Evolutionary conservation across 2,113 vertebrate genomes (phyloP), one percentile per base, ranked within the genome.

Genomic region (Diphyllodes magnificus): DNA sequence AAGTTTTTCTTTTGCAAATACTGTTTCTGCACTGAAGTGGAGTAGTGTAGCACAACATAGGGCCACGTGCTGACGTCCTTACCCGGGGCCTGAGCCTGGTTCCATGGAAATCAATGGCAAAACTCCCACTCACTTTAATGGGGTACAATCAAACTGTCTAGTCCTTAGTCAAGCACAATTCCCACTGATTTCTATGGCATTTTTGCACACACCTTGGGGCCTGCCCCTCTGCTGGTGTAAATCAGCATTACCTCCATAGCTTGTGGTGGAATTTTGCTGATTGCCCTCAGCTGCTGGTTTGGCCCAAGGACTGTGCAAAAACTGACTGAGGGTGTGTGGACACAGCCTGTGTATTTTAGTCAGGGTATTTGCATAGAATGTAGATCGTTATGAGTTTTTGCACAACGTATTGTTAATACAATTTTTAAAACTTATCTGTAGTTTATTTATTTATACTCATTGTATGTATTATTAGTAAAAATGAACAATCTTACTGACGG

Each of bases 301-400:
- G 85, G 84, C 91, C 91, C 91, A 82, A 82, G 84, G 88, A 87
- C 77, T 79, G 87, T 88, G 91, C 92, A 88, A 96, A 96, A 97
- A 93, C 70, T 18, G 86, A 75, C 86, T 65, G 93, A 93, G 92
- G 92, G 88, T 96, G 69, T 84, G 71, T 93, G 94, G 88, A 96
- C 95, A 95, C 92, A 87, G 95, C 81, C 82, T 97, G 88, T 97
- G 93, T 97, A 96, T 97, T 97, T 98, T 98, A 97, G 98, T 98
- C 98, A 98, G 98, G 98, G 98, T 98, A 98, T 97, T 98, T 98
- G 97, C 97, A 96, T 98, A 98, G 98, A 98, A 98, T 98, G 97
- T 98, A 98, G 98, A 88, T 97, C 15, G 95, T 98, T 97, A 96
- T 45, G 56, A 95, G 95, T 97, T 97, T 98, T 98, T 97, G 97